A percentile compares a stretch with the other conserved stretches of the same genome.
Evolutionary conservation across 1,140 invertebrate species (phyloP).

Genomic region (Brachionus asplanchnoidis): DNA sequence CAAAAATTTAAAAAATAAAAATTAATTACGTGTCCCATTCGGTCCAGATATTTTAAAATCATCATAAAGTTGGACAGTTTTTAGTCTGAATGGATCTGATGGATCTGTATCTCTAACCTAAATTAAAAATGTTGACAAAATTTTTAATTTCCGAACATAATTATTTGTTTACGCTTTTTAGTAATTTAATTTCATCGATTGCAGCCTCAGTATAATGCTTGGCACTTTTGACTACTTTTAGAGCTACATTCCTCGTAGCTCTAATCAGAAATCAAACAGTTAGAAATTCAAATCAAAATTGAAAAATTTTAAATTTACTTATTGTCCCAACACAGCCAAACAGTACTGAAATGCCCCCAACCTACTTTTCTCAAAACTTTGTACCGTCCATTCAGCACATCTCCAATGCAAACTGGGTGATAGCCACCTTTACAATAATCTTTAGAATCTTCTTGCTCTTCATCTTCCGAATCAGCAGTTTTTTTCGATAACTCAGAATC

Average conservation of each 20-base stretch:
- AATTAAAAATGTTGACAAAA: conserved; percentile 44
- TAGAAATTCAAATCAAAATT: background rate
- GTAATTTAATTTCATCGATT: conserved; percentile 93
- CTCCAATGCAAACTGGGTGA: conserved; percentile 92
- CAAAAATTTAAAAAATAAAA: background rate
- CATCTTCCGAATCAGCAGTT: conserved; percentile 62
- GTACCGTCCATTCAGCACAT: conserved; percentile 84
- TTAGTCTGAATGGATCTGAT: conserved; percentile 79
- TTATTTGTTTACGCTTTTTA: conserved; percentile 63
- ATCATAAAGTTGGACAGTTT: conserved; percentile 91
- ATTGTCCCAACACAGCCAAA: conserved; percentile 94
- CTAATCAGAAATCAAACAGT: background rate
- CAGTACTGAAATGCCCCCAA: conserved; percentile 97
- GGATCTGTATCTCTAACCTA: conserved; percentile 78
- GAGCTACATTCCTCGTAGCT: conserved; percentile 73
- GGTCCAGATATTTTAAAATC: conserved; percentile 96
- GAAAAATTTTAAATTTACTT: conserved; percentile 53
- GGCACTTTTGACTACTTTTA: conserved; percentile 97
- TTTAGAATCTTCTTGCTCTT: conserved; percentile 85
- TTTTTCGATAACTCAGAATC: conserved; percentile 60
- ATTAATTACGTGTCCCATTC: conserved; percentile 69
- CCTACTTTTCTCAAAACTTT: conserved; percentile 91
- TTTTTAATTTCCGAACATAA: no score
- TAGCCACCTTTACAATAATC: conserved; percentile 93
- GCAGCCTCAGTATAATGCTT: conserved; percentile 96